Base-by-base conservation (phyloP, 2,797 vertebrate species). In the Schizothorax lantsangensis region DNA sequence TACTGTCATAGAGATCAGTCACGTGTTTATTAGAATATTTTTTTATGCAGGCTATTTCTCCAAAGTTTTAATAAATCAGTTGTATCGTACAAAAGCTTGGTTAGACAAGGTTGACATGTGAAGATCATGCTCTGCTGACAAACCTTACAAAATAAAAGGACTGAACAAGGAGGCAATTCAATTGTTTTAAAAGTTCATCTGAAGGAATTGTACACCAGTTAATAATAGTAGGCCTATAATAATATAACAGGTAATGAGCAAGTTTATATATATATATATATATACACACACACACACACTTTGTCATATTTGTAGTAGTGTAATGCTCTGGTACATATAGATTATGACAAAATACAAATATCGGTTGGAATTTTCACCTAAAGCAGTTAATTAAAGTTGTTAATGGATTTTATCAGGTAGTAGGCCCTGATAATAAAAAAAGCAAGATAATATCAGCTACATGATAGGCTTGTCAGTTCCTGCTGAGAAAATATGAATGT, bases 291-390 rank as follows among this genome's bases (percentile, higher is more conserved):
- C n/a, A n/a, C n/a, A 30, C 30, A 30, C 30, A 38, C 36, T 38
- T 38, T 4, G 75, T 57, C 11, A 79, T 17, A 59, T 62, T 33
- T 78, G 33, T 38, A 40, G 77, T 15, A 2, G 77, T 10, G 7
- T 57, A 59, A 9, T 15, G 15, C 11, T 26, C 14, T 43, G 7
- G 2, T 10, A 43, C 38, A 62, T 17, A 40, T 79, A 79, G n/a
- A 77, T 38, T 57, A 62, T 64, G 23, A 68, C 10, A 57, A 72
- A 83, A 83, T 82, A 33, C 52, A 23, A 71, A 40, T 33, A 62
- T 47, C 10, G 26, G 11, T 3, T 30, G 36, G 3, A 5, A 64
- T 66, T 38, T 49, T 84, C 19, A 47, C 54, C n/a, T 62, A 74
- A 74, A 23, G 15, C 49, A 57, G 36, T 33, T 47, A n/a, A n/a